Base-by-base conservation (phyloP, 1,140 invertebrate species). In the Lepidurus arcticus region DNA sequence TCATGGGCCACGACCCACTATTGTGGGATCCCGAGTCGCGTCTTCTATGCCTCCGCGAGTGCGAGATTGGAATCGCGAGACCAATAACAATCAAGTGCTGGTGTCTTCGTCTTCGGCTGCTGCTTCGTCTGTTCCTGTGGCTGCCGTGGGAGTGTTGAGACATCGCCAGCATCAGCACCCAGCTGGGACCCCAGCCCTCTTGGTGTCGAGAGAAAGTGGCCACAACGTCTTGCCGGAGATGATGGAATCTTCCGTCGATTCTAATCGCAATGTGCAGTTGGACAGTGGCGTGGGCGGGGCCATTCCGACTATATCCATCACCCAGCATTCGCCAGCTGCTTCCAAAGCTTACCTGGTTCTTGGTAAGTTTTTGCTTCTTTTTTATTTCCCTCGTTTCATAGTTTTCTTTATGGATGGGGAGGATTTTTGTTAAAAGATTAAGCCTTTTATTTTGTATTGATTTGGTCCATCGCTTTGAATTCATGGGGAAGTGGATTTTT, bases 281-380 rank as follows among this genome's bases (percentile, higher is more conserved):
- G 73, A 82, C 82, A 80, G 82, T 82, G 75, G 81, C 82, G 78
- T 79, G 81, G 76, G 79, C 78, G 74, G 76, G 81, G 42, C 81
- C 83, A 76, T 93, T 82, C 93, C 93, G 79, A 94, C 90, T 75
- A 94, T 94, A 82, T 94, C 92, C 85, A 92, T 95, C 73, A 94
- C 93, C 44, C 92, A 92, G 5, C 92, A 94, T 84, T 94, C 92
- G 76, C 92, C 92, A 42, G 90, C 87, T 77, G 87, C 87, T 73
- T 80, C 81, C 81, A 82, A 82, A 77, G 80, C 82, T 80, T 90
- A 90, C 83, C 87, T 88, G n/a, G 87, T 90, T 44, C 83, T 90
- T 65, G 88, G 88, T 88, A 85, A 85, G 81, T 82, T 79, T 24
- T 73, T 80, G 86, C 16, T 84, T 74, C 21, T 65, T 16, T 78